Evolutionary conservation across 1,140 invertebrate genomes (phyloP).

Genomic region (Trichoplusia ni): DNA sequence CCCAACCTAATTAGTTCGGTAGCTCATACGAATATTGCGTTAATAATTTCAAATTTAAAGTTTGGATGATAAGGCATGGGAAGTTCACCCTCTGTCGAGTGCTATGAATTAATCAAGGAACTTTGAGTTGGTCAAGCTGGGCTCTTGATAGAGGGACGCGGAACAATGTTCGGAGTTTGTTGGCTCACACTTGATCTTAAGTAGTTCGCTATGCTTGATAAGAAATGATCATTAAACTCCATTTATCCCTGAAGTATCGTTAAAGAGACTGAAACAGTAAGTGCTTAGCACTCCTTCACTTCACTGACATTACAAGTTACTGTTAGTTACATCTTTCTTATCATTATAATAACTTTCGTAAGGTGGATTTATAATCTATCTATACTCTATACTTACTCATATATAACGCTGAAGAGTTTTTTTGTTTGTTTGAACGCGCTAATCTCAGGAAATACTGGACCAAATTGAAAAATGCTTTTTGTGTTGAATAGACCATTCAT

Average conservation of each 20-base stretch:
- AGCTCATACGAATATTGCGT: slow-evolving; percentile 33
- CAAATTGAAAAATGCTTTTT: no score
- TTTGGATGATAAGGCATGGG: slow-evolving; percentile 1
- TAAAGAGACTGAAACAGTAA: neutral
- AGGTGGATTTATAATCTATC: no score
- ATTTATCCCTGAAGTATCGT: neutral
- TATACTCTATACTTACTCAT: no score
- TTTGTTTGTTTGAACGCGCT: no score
- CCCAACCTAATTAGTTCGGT: slow-evolving; percentile 39
- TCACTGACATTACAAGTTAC: neutral
- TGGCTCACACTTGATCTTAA: slow-evolving; percentile 20
- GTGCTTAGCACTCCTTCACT: neutral
- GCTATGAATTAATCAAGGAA: slow-evolving; percentile 24
- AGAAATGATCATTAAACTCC: slow-evolving; percentile 14
- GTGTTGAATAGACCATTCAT: no score
- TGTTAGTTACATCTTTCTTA: no score
- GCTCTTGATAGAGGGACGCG: neutral
- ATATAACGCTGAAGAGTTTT: no score
- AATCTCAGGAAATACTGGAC: no score
- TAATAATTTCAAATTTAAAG: slow-evolving; percentile 35
- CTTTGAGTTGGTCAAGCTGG: slow-evolving; percentile 24
- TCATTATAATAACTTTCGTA: no score
- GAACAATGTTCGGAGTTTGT: slow-evolving; percentile 17
- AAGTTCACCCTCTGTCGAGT: neutral
- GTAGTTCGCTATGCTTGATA: slow-evolving; percentile 16